Base-by-base conservation (phyloP, 2,797 vertebrate genomes). In the Bradypodion pumilum region DNA sequence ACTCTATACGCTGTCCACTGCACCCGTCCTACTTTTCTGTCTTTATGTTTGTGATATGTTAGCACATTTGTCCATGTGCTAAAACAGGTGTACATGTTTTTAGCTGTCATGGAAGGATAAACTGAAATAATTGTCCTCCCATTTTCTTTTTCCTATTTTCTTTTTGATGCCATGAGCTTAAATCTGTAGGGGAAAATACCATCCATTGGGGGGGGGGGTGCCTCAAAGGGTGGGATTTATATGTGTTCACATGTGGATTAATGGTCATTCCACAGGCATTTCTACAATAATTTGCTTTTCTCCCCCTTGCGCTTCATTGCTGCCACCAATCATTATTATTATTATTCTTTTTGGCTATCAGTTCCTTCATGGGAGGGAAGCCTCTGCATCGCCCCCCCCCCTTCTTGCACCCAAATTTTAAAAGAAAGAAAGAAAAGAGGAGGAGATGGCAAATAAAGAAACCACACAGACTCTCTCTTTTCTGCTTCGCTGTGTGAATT, bases 401-500 rank as follows among this genome's bases (percentile, higher is more conserved):
- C 35, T 19, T 46, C 46, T 13, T 5, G 25, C 19, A 3, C 8
- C 60, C 19, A 32, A 19, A 4, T n/a, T 32, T 3, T 5, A 44
- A 35, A 12, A n/a, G 16, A 49, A 49, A 16, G 21, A 7, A 40
- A 2, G n/a, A 21, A 32, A 21, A 16, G 12, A 52, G 40, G 59
- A 42, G 27, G 60, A n/a, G 60, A 65, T 27, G 7, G 60, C 7
- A 65, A 65, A 65, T 29, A 44, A 65, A 32, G 62, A 46, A 78
- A 19, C 73, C 81, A 78, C 42, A 63, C 83, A 29, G 23, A 32
- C 52, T 80, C 79, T 80, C 40, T 85, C n/a, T 32, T 81, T 91
- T 85, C 86, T 74, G 84, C 83, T 74, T 60, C 32, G 0, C 76
- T 42, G 29, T 75, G 75, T 86, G 86, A 91, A 91, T 90, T 72